phyloP scores from a whole-genome alignment of 2,113 vertebrate species.

The Amia ocellicauda region DNA sequence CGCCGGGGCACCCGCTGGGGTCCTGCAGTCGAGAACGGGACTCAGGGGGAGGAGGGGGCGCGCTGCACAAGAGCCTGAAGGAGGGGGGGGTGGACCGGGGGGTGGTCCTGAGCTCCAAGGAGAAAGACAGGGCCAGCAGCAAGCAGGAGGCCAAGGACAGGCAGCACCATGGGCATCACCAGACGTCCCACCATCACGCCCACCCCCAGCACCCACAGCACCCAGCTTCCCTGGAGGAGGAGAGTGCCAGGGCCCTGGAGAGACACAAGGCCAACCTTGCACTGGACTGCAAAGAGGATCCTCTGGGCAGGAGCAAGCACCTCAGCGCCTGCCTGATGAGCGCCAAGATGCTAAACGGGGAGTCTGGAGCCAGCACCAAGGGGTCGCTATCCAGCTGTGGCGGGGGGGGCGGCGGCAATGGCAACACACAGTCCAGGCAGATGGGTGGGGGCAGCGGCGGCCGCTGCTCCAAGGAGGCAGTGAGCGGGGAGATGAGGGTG shows the following conservation, averaged over 20 bases:
- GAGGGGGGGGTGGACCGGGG: slow-evolving; percentile 71
- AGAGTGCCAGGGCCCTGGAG: slow-evolving; percentile 68
- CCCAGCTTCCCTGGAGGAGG: slow-evolving; percentile 63
- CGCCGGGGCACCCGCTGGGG: slow-evolving; percentile 74
- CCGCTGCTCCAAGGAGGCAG: slow-evolving; percentile 70
- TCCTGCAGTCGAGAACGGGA: slow-evolving; percentile 88
- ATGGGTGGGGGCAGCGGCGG: slow-evolving; percentile 44
- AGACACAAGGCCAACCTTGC: slow-evolving; percentile 75
- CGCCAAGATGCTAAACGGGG: slow-evolving; percentile 81
- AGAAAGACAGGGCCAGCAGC: slow-evolving; percentile 75
- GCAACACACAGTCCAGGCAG: slow-evolving; percentile 55
- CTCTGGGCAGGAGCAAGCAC: slow-evolving; percentile 69
- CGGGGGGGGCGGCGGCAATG: slow-evolving; percentile 66
- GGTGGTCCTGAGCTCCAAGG: slow-evolving; percentile 68
- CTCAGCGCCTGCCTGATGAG: slow-evolving; percentile 85
- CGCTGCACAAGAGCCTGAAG: slow-evolving; percentile 77
- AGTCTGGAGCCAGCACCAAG: slow-evolving; percentile 57
- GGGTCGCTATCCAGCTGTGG: slow-evolving; percentile 75
- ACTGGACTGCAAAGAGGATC: slow-evolving; percentile 77
- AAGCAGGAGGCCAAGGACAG: slow-evolving; percentile 78
- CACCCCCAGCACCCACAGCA: slow-evolving; percentile 60
- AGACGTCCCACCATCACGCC: slow-evolving; percentile 43
- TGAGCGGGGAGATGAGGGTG: slow-evolving; percentile 70
- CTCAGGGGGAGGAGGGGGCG: slow-evolving; percentile 51
- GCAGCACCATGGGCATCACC: slow-evolving; percentile 47